These are phyloP conservation scores for Arremon aurantiirostris DNA, from an alignment of 2,797 vertebrate species.

Conservation along the genomic window DNA sequence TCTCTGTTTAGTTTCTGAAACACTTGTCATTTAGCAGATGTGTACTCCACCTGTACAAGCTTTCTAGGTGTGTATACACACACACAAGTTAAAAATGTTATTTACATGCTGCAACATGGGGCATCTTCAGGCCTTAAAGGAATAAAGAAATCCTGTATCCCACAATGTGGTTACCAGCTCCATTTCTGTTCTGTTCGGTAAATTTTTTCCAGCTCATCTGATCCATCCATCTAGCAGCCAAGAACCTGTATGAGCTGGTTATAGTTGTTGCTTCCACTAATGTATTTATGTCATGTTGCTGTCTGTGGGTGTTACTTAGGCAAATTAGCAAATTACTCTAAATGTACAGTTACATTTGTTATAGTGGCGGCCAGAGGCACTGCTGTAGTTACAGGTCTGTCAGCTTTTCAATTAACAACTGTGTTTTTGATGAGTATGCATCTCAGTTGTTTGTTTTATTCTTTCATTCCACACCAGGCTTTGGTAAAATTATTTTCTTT, in stretches of 20 bases:
- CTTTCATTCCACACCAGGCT: not conserved
- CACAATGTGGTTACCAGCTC: not conserved
- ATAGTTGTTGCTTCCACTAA: constrained; percentile 34
- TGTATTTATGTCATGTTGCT: constrained; percentile 60
- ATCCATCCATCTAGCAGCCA: constrained; percentile 31
- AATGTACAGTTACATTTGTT: constrained; percentile 57
- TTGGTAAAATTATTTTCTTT: not conserved
- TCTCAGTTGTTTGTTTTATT: not conserved
- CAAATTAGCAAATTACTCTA: constrained; percentile 73
- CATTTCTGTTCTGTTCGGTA: not conserved
- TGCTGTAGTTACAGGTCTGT: constrained; percentile 51
- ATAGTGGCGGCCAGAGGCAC: constrained; percentile 3
- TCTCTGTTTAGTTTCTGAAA: not conserved
- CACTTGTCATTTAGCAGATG: not conserved
- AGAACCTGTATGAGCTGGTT: not conserved
- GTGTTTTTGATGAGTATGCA: constrained; percentile 48
- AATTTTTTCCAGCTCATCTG: constrained; percentile 32
- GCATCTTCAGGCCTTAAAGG: not conserved
- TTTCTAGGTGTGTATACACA: not conserved
- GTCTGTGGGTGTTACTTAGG: constrained; percentile 66
- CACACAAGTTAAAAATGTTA: not conserved
- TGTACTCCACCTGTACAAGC: not conserved
- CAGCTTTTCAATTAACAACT: constrained; percentile 53
- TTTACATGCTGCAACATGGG: not conserved
- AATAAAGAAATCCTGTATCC: not conserved